These are phyloP conservation scores for Bubo scandiacus DNA, from an alignment of 2,113 vertebrate genomes.

Conservation along the genomic window DNA sequence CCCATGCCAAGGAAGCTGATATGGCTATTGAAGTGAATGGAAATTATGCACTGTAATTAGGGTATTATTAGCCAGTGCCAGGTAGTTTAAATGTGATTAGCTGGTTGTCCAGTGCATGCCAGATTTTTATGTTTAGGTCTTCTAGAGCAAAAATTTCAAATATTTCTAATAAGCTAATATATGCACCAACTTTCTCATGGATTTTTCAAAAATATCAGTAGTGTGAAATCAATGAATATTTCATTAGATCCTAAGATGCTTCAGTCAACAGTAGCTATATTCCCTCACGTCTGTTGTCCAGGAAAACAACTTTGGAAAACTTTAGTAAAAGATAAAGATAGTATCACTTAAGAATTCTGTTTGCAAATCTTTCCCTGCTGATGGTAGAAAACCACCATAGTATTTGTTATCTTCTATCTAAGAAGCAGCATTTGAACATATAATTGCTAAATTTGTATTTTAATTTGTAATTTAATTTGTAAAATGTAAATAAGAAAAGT, in stretches of 20 bases:
- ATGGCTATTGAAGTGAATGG: not conserved
- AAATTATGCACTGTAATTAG: not conserved
- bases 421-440: not conserved
- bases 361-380: not conserved
- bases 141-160: not conserved
- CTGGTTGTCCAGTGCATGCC: not conserved
- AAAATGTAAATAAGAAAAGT: not conserved
- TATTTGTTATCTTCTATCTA: not conserved
- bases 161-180: conserved; percentile 8
- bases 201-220: not conserved
- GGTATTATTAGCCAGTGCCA: not conserved
- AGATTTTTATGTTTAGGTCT: not conserved
- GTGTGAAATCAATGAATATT: conserved; percentile 51
- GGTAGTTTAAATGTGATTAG: conserved; percentile 7
- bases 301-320: not conserved
- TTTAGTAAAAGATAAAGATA: not conserved
- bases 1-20: not conserved
- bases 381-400: not conserved
- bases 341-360: not conserved
- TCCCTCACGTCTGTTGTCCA: not conserved
- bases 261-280: conserved; percentile 18
- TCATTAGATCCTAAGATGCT: conserved; percentile 10
- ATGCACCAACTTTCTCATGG: not conserved
- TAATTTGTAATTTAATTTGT: not conserved
- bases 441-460: not conserved